These are phyloP conservation scores for Cyclina sinensis DNA, from an alignment of 1,140 invertebrate species.

Conservation along the genomic window DNA sequence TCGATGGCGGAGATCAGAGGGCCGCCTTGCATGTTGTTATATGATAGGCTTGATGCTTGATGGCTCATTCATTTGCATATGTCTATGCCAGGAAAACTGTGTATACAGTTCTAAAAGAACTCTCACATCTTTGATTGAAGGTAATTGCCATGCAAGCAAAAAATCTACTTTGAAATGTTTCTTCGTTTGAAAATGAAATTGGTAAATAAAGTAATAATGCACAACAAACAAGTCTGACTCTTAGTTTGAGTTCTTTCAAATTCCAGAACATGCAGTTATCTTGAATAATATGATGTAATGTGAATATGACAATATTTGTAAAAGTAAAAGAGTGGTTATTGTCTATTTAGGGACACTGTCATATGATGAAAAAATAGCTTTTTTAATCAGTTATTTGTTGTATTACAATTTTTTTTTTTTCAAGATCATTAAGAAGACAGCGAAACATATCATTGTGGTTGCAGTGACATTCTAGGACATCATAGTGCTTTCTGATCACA, in stretches of 20 bases:
- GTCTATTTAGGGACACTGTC: too few relatives aligned
- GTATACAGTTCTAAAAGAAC: slow-evolving; percentile 16
- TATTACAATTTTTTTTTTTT: too few relatives aligned
- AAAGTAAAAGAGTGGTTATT: too few relatives aligned
- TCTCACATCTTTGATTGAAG: not conserved
- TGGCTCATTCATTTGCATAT: slow-evolving; percentile 19
- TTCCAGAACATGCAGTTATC: too few relatives aligned
- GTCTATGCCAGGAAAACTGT: slow-evolving; percentile 23
- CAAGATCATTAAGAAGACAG: too few relatives aligned
- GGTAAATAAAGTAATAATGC: not conserved
- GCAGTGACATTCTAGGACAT: too few relatives aligned
- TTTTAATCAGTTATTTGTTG: too few relatives aligned
- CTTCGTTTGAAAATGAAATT: not conserved
- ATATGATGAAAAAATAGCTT: too few relatives aligned
- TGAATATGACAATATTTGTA: too few relatives aligned
- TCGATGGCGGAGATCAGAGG: slow-evolving; percentile 1
- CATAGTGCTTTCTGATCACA: too few relatives aligned
- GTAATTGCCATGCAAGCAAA: slow-evolving; percentile 6
- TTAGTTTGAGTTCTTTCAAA: not conserved
- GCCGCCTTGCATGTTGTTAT: slow-evolving; percentile 29
- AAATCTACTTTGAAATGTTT: not conserved
- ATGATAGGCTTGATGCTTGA: slow-evolving; percentile 11
- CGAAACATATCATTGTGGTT: too few relatives aligned
- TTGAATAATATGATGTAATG: too few relatives aligned
- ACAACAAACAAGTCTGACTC: not conserved